Conservation (phyloP, 1,140 invertebrate genomes). For the Dendroctonus ponderosae region DNA sequence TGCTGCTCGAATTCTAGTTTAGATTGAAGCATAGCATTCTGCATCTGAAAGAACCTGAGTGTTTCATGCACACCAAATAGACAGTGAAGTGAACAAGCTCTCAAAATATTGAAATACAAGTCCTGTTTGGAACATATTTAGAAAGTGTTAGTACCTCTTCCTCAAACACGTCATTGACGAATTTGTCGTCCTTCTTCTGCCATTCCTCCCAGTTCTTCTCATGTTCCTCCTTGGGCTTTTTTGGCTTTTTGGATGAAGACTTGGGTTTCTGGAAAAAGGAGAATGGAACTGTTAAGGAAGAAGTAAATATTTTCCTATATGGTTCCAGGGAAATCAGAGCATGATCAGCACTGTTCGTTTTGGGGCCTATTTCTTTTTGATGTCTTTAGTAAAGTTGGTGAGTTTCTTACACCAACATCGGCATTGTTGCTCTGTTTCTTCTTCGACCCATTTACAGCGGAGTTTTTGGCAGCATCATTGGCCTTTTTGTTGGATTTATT, state of each 20-base stretch:
- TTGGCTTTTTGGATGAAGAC: conserved; percentile 48
- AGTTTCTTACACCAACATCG: background rate
- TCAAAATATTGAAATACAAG: too few relatives aligned
- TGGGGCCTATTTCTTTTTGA: too few relatives aligned
- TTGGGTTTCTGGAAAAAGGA: conserved; percentile 15
- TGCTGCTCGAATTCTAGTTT: conserved; percentile 69
- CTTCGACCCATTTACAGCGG: background rate
- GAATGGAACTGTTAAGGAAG: background rate
- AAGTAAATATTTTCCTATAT: background rate
- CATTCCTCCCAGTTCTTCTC: conserved; percentile 60
- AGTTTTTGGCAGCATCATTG: conserved; percentile 12
- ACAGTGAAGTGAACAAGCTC: too few relatives aligned
- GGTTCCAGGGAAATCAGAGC: background rate
- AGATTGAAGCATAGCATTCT: conserved; percentile 65
- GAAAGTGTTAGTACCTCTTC: conserved; percentile 49
- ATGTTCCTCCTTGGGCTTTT: conserved; percentile 48
- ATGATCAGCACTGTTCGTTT: too few relatives aligned
- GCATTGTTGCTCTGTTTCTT: conserved; percentile 8
- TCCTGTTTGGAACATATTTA: too few relatives aligned
- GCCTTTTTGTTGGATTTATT: conserved; percentile 35
- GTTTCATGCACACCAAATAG: background rate
- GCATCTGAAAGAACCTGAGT: conserved; percentile 32
- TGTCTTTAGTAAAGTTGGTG: background rate
- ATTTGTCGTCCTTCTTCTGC: conserved; percentile 61
- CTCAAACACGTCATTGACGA: conserved; percentile 64